phyloP scores from a whole-genome alignment of 2,113 vertebrate species.

The Ammodytes dubius region DNA sequence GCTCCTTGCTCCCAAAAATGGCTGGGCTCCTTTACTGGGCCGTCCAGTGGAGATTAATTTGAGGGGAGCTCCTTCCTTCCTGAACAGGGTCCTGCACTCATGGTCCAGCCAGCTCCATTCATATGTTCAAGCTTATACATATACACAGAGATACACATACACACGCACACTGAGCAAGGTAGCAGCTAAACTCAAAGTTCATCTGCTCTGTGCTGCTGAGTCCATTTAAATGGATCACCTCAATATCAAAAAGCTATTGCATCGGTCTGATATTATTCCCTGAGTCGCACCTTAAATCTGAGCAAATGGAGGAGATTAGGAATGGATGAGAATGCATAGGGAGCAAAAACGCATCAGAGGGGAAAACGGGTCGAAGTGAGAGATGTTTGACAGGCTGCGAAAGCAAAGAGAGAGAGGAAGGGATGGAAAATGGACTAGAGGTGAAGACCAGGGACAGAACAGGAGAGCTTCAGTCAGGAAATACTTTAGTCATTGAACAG shows the following conservation, averaged over 20 bases:
- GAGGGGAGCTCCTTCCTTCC: slow-evolving; percentile 77
- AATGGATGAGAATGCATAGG: slow-evolving; percentile 18
- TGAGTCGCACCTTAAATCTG: slow-evolving; percentile 32
- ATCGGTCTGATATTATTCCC: background rate
- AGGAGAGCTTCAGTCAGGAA: slow-evolving; percentile 29
- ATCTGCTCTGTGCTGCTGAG: slow-evolving; percentile 14
- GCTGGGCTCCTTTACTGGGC: slow-evolving; percentile 71
- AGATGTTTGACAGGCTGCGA: slow-evolving; percentile 39
- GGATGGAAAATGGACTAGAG: slow-evolving; percentile 9
- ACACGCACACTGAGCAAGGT: background rate
- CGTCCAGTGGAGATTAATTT: slow-evolving; percentile 78
- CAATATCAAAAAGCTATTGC: slow-evolving; percentile 35
- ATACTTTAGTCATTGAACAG: slow-evolving; percentile 14
- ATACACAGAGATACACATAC: slow-evolving; percentile 11
- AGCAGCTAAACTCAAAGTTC: slow-evolving; percentile 1
- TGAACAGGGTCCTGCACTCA: slow-evolving; percentile 58
- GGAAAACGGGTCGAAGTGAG: background rate
- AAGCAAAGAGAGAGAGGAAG: slow-evolving; percentile 33
- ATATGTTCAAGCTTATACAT: slow-evolving; percentile 39
- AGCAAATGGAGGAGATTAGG: slow-evolving; percentile 5
- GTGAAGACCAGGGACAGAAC: slow-evolving; percentile 23
- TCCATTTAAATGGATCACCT: background rate
- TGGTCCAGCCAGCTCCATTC: slow-evolving; percentile 67
- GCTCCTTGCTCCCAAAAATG: slow-evolving; percentile 81
- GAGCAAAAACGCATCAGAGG: background rate